A percentile compares a stretch with the other conserved stretches of the same genome.
phyloP scores from a whole-genome alignment of 2,113 vertebrate species.

The Loxodonta africana region DNA sequence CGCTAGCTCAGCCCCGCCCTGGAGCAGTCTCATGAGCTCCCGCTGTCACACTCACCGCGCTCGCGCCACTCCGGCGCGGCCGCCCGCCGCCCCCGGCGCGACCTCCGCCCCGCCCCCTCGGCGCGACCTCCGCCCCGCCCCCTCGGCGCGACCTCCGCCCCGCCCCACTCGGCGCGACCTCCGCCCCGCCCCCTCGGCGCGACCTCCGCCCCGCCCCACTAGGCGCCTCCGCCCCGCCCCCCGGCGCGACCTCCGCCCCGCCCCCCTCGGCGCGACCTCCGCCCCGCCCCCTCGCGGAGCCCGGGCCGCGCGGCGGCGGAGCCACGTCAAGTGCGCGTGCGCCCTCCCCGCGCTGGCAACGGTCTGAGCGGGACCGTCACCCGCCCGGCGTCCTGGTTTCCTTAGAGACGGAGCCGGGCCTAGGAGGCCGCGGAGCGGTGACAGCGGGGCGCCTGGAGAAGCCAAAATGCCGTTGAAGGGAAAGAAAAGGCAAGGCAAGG shows the following conservation, averaged over 20 bases:
- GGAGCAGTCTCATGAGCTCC: accelerated
- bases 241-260: constrained; percentile 29
- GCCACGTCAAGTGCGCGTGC: constrained; percentile 64
- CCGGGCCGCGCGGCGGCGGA: not conserved
- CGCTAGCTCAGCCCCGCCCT: accelerated
- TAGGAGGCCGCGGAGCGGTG: accelerated
- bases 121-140: not conserved
- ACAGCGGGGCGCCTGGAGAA: not conserved
- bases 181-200: constrained; percentile 59
- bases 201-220: too few species aligned
- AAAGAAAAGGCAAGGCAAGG: constrained; percentile 58
- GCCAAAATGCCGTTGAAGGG: constrained; percentile 61
- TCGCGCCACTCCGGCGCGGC: constrained; percentile 59
- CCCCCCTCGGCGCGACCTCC: not conserved
- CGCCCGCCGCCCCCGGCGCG: not conserved
- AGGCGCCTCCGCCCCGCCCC: too few species aligned
- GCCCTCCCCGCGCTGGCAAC: not conserved
- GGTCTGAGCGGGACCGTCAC: accelerated
- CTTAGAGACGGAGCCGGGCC: not conserved
- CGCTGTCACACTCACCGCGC: constrained; percentile 72
- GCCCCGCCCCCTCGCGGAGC: not conserved
- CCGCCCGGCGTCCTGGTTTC: constrained; percentile 10
- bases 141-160: constrained; percentile 34
- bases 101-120: constrained; percentile 43
- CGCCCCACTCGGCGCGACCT: not conserved